Conservation (phyloP, 2,888 invertebrate species). For the Lissonota sp. region DNA sequence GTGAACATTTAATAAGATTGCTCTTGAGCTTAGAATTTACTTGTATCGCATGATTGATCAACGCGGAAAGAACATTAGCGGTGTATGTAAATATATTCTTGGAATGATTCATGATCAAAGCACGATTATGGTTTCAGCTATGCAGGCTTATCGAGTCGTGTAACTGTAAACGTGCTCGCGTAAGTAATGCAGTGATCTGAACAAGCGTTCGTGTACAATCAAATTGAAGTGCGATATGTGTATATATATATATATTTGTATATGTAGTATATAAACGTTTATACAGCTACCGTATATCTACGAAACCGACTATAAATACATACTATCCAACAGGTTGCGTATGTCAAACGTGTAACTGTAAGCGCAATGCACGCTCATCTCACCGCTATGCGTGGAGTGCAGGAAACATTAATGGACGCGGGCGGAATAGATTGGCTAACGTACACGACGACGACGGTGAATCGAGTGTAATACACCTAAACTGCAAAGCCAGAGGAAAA, state of each 20-base stretch:
- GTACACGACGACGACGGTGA: constrained; percentile 48
- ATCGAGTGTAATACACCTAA: constrained; percentile 45
- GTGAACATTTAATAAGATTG: too few species aligned
- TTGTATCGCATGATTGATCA: too few species aligned
- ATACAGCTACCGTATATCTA: constrained; percentile 8
- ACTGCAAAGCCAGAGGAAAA: constrained; percentile 42
- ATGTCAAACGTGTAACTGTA: constrained; percentile 45
- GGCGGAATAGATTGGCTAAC: constrained; percentile 59
- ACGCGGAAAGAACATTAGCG: too few species aligned
- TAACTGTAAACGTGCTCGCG: too few species aligned
- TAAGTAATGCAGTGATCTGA: background rate
- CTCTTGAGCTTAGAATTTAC: too few species aligned
- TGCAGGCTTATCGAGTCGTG: too few species aligned
- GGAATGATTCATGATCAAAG: too few species aligned
- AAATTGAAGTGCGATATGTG: constrained; percentile 19
- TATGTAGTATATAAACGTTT: background rate
- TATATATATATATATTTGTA: constrained; percentile 1
- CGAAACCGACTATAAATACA: constrained; percentile 44
- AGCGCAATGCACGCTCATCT: constrained; percentile 45
- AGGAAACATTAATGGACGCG: constrained; percentile 63
- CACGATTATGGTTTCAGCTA: too few species aligned
- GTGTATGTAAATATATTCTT: too few species aligned
- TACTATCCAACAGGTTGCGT: constrained; percentile 58
- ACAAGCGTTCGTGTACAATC: constrained; percentile 17
- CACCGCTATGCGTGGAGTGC: constrained; percentile 46